These are phyloP conservation scores for Lydus trimaculatus DNA, from an alignment of 2,888 invertebrate genomes.

Conservation along the genomic window DNA sequence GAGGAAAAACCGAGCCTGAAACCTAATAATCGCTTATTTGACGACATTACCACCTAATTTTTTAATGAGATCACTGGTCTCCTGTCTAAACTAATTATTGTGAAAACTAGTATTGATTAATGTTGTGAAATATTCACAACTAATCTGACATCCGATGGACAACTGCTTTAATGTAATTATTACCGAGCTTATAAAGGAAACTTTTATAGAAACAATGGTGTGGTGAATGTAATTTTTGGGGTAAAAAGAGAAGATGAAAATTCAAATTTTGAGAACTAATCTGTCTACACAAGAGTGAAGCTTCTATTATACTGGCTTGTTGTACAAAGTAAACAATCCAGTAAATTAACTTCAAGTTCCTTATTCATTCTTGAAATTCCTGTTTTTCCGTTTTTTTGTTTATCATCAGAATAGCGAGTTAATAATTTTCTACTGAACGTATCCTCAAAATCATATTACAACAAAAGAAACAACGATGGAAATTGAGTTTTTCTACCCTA, in stretches of 20 bases:
- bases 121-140: not conserved
- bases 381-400: not conserved
- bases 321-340: not conserved
- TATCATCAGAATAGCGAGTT: no score
- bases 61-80: not conserved
- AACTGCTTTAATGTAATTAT: not conserved
- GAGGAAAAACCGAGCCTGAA: no score
- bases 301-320: not conserved
- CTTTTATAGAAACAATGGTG: not conserved
- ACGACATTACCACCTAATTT: not conserved
- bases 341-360: conserved; percentile 2
- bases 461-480: not conserved
- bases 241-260: not conserved
- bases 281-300: not conserved
- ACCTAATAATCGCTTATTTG: no score
- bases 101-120: not conserved
- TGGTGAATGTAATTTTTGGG: not conserved
- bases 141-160: not conserved
- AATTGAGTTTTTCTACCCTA: not conserved
- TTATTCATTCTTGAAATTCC: not conserved
- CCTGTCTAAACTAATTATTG: not conserved
- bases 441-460: no score
- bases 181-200: no score
- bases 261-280: not conserved
- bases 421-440: no score